Conservation (phyloP, 2,888 invertebrate species). For the Aleiodes alternator region DNA sequence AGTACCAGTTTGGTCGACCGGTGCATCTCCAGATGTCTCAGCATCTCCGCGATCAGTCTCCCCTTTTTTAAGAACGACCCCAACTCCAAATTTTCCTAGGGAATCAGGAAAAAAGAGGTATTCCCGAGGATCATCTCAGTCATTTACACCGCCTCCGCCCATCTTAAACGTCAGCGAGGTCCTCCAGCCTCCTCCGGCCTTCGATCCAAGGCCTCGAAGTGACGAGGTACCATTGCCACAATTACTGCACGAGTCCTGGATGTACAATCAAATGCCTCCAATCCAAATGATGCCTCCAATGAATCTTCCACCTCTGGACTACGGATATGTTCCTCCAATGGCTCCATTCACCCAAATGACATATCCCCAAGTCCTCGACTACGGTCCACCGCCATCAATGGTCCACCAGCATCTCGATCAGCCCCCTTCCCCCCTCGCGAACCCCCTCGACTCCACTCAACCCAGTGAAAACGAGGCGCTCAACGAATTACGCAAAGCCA, state of each 20-base stretch:
- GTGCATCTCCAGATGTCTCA: no score
- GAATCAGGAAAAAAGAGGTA: no score
- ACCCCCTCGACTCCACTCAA: slow-evolving; percentile 28
- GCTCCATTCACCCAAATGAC: slow-evolving; percentile 42
- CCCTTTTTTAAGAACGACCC: no score
- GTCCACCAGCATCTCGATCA: slow-evolving; percentile 21
- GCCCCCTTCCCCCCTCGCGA: not conserved
- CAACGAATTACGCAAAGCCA: slow-evolving; percentile 70
- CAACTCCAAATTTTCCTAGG: no score
- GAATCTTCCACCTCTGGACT: slow-evolving; percentile 19
- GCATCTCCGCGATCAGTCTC: no score
- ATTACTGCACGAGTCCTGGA: slow-evolving; percentile 41
- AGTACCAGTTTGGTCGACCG: no score
- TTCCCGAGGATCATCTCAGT: not conserved
- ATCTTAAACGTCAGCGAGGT: slow-evolving; percentile 44
- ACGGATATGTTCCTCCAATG: slow-evolving; percentile 34
- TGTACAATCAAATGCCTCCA: slow-evolving; percentile 28
- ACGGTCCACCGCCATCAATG: slow-evolving; percentile 27
- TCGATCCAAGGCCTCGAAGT: slow-evolving; percentile 57
- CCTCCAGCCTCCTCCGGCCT: slow-evolving; percentile 58
- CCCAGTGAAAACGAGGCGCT: slow-evolving; percentile 63
- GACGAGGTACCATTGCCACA: slow-evolving; percentile 22
- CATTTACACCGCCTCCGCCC: not conserved
- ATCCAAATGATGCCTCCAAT: slow-evolving; percentile 43
- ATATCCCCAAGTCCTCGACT: slow-evolving; percentile 31